A percentile compares a stretch with the other conserved stretches of the same genome.
phyloP scores from a whole-genome alignment of 2,113 vertebrate species.

The Numida meleagris region DNA sequence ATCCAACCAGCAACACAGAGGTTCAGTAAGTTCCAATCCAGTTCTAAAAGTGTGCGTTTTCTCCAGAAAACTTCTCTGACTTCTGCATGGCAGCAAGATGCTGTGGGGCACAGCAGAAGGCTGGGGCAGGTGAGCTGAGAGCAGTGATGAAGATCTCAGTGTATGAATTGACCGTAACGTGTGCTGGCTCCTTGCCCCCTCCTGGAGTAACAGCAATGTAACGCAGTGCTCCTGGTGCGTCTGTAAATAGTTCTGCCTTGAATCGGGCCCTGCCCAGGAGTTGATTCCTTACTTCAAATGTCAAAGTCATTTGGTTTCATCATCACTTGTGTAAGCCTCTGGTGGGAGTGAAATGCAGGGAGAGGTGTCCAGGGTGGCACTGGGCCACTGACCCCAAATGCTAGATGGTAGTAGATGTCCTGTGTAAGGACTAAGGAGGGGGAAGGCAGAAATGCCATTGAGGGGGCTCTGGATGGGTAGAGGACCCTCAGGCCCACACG shows the following conservation, averaged over 20 bases:
- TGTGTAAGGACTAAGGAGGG: not conserved
- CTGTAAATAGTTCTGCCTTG: conserved; percentile 7
- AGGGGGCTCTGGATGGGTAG: rapidly evolving
- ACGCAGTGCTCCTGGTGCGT: not conserved
- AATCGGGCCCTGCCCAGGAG: not conserved
- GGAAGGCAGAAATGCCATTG: not conserved
- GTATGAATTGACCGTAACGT: not conserved
- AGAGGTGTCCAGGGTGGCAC: not conserved
- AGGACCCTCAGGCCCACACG: rapidly evolving
- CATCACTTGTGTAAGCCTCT: not conserved
- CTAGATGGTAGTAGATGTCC: not conserved
- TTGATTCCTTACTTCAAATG: not conserved
- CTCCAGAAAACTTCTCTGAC: rapidly evolving
- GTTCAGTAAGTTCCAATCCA: not conserved
- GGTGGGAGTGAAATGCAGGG: not conserved
- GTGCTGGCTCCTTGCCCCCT: not conserved
- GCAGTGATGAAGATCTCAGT: not conserved
- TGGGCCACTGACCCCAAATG: not conserved
- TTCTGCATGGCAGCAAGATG: rapidly evolving
- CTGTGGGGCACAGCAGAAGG: not conserved
- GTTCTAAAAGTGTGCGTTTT: not conserved
- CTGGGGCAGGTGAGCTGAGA: not conserved
- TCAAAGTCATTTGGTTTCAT: not conserved
- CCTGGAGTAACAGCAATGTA: not conserved
- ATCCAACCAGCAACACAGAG: not conserved